phyloP scores from a whole-genome alignment of 2,888 invertebrate species.

The Epicampocera succincta region DNA sequence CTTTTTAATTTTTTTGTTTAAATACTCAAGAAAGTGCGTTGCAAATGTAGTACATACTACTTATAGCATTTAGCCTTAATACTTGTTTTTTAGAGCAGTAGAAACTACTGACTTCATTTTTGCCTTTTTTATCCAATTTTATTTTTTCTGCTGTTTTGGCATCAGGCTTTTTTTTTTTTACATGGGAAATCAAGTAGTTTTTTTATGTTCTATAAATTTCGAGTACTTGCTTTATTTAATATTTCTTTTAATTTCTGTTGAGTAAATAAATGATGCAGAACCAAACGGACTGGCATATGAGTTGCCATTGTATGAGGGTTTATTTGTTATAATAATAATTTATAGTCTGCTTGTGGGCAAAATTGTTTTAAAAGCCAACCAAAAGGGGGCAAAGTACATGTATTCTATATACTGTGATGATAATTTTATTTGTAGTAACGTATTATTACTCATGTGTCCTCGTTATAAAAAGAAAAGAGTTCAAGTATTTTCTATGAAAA shows the following conservation, averaged over 20 bases:
- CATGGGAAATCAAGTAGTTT: slow-evolving; percentile 12
- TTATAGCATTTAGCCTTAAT: slow-evolving; percentile 46
- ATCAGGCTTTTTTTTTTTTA: slow-evolving; percentile 29
- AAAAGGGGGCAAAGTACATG: neutral
- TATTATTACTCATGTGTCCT: slow-evolving; percentile 37
- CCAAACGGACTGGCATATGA: slow-evolving; percentile 16
- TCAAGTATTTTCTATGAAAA: neutral
- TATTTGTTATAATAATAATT: slow-evolving; percentile 40
- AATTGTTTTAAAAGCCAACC: slow-evolving; percentile 16
- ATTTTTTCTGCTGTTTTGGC: slow-evolving; percentile 31
- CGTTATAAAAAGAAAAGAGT: neutral
- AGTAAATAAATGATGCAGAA: slow-evolving; percentile 38
- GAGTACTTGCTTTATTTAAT: slow-evolving; percentile 11
- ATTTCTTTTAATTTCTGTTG: slow-evolving; percentile 9
- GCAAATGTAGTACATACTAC: slow-evolving; percentile 26
- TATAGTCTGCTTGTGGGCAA: neutral
- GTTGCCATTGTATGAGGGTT: neutral
- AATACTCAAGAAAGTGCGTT: slow-evolving; percentile 25
- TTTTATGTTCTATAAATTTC: slow-evolving; percentile 49
- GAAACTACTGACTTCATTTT: slow-evolving; percentile 34
- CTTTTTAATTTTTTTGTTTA: neutral
- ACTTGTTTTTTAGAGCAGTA: slow-evolving; percentile 1
- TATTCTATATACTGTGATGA: neutral
- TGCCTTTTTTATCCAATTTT: slow-evolving; percentile 5
- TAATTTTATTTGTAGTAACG: neutral